Evolutionary conservation across 1,140 invertebrate genomes (phyloP).

Genomic region (Spodoptera litura): DNA sequence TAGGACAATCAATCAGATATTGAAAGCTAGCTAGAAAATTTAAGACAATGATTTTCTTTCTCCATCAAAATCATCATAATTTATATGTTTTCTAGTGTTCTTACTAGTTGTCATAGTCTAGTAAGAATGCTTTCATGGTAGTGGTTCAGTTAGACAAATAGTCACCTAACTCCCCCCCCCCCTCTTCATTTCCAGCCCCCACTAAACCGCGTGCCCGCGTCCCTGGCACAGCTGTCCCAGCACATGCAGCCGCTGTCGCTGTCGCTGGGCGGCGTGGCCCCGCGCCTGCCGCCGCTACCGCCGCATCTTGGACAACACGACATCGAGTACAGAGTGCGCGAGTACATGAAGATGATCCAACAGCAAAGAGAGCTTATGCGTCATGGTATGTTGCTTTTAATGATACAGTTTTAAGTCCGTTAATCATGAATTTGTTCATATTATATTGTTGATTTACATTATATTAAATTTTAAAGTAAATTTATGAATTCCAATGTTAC

Average conservation of each 20-base stretch:
- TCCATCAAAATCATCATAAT: no score
- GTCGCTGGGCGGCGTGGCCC: slow-evolving; percentile 83
- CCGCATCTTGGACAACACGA: slow-evolving; percentile 89
- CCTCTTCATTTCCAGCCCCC: slow-evolving; percentile 75
- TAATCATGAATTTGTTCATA: no score
- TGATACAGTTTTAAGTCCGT: no score
- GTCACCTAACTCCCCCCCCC: not conserved
- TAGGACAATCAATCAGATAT: no score
- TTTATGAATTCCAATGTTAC: no score
- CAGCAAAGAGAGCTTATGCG: slow-evolving; percentile 83
- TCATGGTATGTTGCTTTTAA: slow-evolving; percentile 64
- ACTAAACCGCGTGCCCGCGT: slow-evolving; percentile 87
- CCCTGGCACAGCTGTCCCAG: slow-evolving; percentile 90
- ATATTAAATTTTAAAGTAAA: no score
- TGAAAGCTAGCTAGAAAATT: no score
- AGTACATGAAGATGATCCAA: slow-evolving; percentile 91
- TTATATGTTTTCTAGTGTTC: no score
- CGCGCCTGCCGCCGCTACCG: slow-evolving; percentile 86
- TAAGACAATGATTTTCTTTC: no score
- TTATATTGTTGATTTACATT: no score
- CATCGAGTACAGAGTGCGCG: slow-evolving; percentile 91
- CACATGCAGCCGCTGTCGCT: slow-evolving; percentile 93
- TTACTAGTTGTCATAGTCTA: no score
- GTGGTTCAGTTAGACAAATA: not conserved
- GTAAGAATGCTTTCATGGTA: no score